phyloP scores from a whole-genome alignment of 1,140 invertebrate species.

The Meteorus sp. region DNA sequence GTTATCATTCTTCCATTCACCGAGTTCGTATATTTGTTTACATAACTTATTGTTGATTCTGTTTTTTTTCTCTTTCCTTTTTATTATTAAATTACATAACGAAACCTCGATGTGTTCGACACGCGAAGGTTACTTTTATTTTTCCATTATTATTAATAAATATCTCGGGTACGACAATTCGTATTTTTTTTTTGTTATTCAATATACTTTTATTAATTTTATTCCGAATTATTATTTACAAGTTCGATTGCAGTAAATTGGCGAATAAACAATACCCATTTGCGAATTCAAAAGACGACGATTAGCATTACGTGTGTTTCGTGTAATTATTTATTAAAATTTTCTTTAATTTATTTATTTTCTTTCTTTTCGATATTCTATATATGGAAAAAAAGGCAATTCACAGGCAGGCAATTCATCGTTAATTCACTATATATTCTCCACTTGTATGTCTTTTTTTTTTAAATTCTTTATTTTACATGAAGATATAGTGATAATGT shows the following conservation, averaged over 20 bases:
- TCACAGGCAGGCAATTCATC: conserved; percentile 21
- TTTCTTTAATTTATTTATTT: not conserved
- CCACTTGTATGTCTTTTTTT: conserved; percentile 12
- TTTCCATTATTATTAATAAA: conserved; percentile 4
- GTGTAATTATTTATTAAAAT: not conserved
- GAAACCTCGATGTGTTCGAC: not conserved
- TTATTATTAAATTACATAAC: conserved; percentile 8
- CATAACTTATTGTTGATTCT: not conserved
- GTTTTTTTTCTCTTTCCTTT: conserved; percentile 4
- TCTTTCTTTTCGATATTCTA: not conserved
- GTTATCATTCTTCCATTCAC: conserved; percentile 16
- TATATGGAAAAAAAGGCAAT: conserved; percentile 21
- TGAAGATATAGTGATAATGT: too few relatives aligned
- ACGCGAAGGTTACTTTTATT: too few relatives aligned
- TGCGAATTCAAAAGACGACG: too few relatives aligned
- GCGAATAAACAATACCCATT: too few relatives aligned
- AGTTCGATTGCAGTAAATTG: conserved; percentile 12
- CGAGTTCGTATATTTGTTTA: conserved; percentile 7
- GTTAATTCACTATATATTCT: conserved; percentile 19
- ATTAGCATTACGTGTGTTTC: not conserved
- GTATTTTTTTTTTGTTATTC: not conserved
- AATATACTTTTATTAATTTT: not conserved
- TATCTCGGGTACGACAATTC: conserved; percentile 8
- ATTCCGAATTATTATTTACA: not conserved
- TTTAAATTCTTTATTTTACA: not conserved